Evolutionary conservation across 2,888 invertebrate genomes (phyloP), one percentile per base, ranked within the genome.

Genomic region (Dasypolia templi): DNA sequence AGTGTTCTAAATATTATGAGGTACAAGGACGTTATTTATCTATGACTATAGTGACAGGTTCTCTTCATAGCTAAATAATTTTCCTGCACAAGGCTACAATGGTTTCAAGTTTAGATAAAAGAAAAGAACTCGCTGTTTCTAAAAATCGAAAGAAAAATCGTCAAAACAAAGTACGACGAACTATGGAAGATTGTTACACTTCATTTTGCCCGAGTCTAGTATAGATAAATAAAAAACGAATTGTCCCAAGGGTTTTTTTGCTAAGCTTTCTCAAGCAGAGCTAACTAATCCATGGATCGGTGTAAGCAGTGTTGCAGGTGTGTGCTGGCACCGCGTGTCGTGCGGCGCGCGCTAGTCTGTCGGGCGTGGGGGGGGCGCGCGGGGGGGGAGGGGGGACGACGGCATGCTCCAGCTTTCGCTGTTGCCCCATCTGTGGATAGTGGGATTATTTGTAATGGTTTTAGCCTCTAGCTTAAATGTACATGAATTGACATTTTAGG

Each of bases 331-430:
- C 81, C 68, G 80, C 14, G 68, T 44, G 75, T 64, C 11, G 70
- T 0, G 70, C 17, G 39, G 51, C 63, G 73, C 29, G 49, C 86
- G 92, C 93, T 95, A 95, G 92, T 94, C 95, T 69, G 94, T 84
- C 86, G 95, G 95, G 55, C 95, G 94, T 91, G 94, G 94, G 49
- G 95, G 95, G 51, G 95, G 95, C 68, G 96, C 95, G 84, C 96
- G 95, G 66, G 96, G 96, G 49, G 96, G 96, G 71, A 96, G 93
- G 59, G 96, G 96, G 22, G 96, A 96, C 77, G 94, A 95, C 71
- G 96, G 96, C 88, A 96, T 94, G 87, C 96, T 96, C 96, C 96
- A 96, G 82, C 96, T 96, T 91, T 96, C 96, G 74, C 92, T 92
- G 69, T 89, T 91, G 63, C 94, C 94, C 95, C 96, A 96, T 88